Evolutionary conservation across 1,140 invertebrate genomes (phyloP), one percentile per base, ranked within the genome.

Genomic region (Formica selysi): DNA sequence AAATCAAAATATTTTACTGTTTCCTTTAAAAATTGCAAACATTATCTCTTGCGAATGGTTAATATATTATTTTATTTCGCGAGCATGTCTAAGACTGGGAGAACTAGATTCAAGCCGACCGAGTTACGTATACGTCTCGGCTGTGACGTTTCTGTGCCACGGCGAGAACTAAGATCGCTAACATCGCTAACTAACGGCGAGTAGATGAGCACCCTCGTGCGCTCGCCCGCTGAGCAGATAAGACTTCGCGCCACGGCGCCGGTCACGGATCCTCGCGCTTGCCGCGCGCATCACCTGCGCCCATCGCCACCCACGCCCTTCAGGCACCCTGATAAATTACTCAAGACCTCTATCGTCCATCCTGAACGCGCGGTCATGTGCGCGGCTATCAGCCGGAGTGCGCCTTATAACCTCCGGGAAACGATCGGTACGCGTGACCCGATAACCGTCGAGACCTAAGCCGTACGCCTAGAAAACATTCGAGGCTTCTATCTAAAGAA

Each of bases 251-350:
- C 87, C 83, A 89, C 74, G 79, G 73, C 64, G 74, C 59, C 68
- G 79, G 79, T 79, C 76, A 88, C 81, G 83, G 88, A 90, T 85
- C 86, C 70, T 84, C 76, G 76, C 74, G 78, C 76, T 88, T 57
- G 71, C 88, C 48, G 87, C 38, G 85, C 81, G 73, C 70, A 80
- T 87, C 68, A 71, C 81, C 57, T 83, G 74, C 67, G 65, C 67
- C 79, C 87, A 89, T 90, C 85, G 88, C 68, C 85, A 76, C 87
- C 79, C 87, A 87, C 86, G 62, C 88, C 89, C 92, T 90, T 92
- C 90, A 86, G 65, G 64, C 88, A 80, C 68, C 65, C 92, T 93
- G 92, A 93, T 93, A 93, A 93, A 93, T 93, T 93, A 93, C 92
- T 93, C 90, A 90, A 89, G 87, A 91, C 86, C 88, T 76, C 86